A percentile compares a stretch with the other conserved stretches of the same genome.
Conservation (phyloP, 2,113 vertebrate genomes). For the Montifringilla adamsi region DNA sequence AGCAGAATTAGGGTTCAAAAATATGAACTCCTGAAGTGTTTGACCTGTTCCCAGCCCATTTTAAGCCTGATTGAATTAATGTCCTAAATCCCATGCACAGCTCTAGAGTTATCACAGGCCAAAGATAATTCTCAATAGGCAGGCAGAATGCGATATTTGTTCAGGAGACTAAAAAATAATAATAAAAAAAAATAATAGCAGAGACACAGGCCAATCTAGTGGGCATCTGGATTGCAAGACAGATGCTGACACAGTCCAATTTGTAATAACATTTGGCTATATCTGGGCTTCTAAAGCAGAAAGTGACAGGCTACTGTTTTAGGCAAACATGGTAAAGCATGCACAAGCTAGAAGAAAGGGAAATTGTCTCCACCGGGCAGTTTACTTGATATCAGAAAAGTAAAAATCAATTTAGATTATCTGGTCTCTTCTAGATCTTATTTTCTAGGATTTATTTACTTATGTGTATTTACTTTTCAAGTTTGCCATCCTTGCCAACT, state of each 20-base stretch:
- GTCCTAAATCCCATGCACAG: neutral
- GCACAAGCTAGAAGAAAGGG: neutral
- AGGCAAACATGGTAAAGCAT: neutral
- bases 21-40: neutral
- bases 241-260: neutral
- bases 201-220: neutral
- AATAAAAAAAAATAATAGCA: neutral
- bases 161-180: neutral
- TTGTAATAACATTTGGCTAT: neutral
- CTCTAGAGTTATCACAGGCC: neutral
- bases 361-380: neutral
- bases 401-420: neutral
- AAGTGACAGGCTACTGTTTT: neutral
- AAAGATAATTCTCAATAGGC: neutral
- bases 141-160: neutral
- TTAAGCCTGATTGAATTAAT: neutral
- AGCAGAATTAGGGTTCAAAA: neutral
- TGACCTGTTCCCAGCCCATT: neutral
- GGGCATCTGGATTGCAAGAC: neutral
- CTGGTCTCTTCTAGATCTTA: neutral
- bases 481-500: neutral
- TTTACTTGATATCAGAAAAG: neutral
- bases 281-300: neutral
- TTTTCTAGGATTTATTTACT: neutral
- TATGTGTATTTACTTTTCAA: neutral